phyloP scores from a whole-genome alignment of 2,888 invertebrate genomes.

The Pherbina coryleti region DNA sequence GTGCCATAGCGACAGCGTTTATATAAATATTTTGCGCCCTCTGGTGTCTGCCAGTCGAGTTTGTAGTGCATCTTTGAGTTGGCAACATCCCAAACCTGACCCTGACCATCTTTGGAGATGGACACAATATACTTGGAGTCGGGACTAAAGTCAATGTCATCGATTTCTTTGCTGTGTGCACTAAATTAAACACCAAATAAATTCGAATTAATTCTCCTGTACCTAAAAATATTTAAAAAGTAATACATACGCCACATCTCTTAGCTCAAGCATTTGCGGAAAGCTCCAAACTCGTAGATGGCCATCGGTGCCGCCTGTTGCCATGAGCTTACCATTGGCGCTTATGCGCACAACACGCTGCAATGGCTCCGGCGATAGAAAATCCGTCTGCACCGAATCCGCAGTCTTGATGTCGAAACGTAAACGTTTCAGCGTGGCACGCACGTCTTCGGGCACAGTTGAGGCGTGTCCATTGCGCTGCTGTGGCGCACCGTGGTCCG shows the following conservation, averaged over 20 bases:
- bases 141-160: slow-evolving; percentile 92
- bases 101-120: slow-evolving; percentile 89
- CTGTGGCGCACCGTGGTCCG: slow-evolving; percentile 59
- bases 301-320: slow-evolving; percentile 93
- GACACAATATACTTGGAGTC: slow-evolving; percentile 82
- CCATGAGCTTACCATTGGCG: slow-evolving; percentile 82
- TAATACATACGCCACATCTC: slow-evolving; percentile 73
- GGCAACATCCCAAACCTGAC: slow-evolving; percentile 82
- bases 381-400: slow-evolving; percentile 89
- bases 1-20: slow-evolving; percentile 85
- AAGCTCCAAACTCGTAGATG: slow-evolving; percentile 89
- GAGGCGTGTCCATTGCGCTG: slow-evolving; percentile 61
- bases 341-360: slow-evolving; percentile 89
- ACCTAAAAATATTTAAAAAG: not conserved
- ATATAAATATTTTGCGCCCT: slow-evolving; percentile 84
- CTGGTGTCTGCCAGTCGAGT: slow-evolving; percentile 82
- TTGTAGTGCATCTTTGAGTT: slow-evolving; percentile 77
- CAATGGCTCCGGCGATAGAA: slow-evolving; percentile 81
- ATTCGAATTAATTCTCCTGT: no score
- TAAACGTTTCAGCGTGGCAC: slow-evolving; percentile 72
- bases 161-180: slow-evolving; percentile 91
- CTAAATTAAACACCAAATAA: slow-evolving; percentile 42
- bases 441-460: slow-evolving; percentile 50
- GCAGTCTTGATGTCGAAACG: slow-evolving; percentile 82
- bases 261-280: slow-evolving; percentile 80